phyloP scores from a whole-genome alignment of 2,797 vertebrate species.

The Sebastes umbrosus region DNA sequence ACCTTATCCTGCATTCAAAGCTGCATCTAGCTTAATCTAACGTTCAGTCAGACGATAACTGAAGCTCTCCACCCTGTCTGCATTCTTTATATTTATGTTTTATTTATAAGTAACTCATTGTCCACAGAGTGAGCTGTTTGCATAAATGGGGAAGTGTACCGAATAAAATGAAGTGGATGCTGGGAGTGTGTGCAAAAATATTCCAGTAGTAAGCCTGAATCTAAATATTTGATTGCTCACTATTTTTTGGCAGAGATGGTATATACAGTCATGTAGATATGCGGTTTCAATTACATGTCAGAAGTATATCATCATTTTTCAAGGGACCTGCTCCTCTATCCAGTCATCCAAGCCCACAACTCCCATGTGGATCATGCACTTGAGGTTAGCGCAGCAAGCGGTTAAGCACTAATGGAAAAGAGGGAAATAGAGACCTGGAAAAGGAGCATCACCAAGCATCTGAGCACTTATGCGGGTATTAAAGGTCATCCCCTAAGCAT shows the following conservation, averaged over 20 bases:
- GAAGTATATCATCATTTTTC: slow-evolving; percentile 15
- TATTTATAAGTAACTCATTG: slow-evolving; percentile 65
- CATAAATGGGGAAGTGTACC: slow-evolving; percentile 40
- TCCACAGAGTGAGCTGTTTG: slow-evolving; percentile 57
- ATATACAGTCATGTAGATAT: background rate
- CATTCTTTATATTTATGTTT: slow-evolving; percentile 65
- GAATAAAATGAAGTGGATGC: slow-evolving; percentile 45
- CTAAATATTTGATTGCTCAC: slow-evolving; percentile 65
- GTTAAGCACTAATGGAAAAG: slow-evolving; percentile 52
- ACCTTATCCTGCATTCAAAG: slow-evolving; percentile 15
- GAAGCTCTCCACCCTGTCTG: slow-evolving; percentile 49
- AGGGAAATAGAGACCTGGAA: slow-evolving; percentile 18
- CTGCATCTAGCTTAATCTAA: slow-evolving; percentile 7
- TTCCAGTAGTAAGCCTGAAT: slow-evolving; percentile 9
- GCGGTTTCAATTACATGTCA: slow-evolving; percentile 14
- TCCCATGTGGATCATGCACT: slow-evolving; percentile 33
- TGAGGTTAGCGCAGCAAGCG: slow-evolving; percentile 14
- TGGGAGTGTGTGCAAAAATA: slow-evolving; percentile 24
- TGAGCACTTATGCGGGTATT: slow-evolving; percentile 41
- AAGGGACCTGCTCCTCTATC: background rate
- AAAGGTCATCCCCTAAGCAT: slow-evolving; percentile 26
- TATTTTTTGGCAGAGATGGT: slow-evolving; percentile 25
- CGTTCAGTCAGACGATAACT: slow-evolving; percentile 28
- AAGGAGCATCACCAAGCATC: slow-evolving; percentile 3
- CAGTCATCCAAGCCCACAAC: slow-evolving; percentile 16